Base-by-base conservation (phyloP, 2,888 invertebrate species). In the Gymnoscelis rufifasciata region DNA sequence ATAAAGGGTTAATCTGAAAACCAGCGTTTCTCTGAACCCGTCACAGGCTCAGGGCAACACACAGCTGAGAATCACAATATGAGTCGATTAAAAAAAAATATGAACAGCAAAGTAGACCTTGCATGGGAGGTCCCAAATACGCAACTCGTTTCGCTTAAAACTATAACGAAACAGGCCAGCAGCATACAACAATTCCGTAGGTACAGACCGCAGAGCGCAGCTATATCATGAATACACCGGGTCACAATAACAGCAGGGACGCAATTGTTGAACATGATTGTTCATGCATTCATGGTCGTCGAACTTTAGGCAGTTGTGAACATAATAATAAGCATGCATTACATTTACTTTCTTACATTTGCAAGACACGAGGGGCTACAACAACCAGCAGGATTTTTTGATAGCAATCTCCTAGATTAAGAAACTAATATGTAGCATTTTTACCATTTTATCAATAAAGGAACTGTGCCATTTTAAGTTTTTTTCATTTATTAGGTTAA, bases 301-400 rank as follows among this genome's bases (percentile, higher is more conserved):
- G 47, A 15, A 48, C 48, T 23, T 24, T 47, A 24, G 47, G 47
- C 24, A 43, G 41, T 33, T 47, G 47, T 15, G 43, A 43, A 10
- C 47, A 43, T 44, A 46, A n/a, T 48, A 23, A 39, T 33, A 27
- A 38, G 37, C 29, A 36, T 48, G 23, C 10, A n/a, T n/a, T n/a
- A n/a, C n/a, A n/a, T 48, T 13, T 48, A 47, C 13, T 38, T 30
- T 24, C 36, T 47, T 35, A 28, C 36, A 31, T 42, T 36, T 29
- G 47, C 47, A 14, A 47, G 24, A 24, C 24, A 24, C 24, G 24
- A 24, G 24, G 24, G 43, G 15, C 38, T 41, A 26, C 37, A 47
- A 40, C 29, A 39, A 28, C 12, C n/a, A 10, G 13, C 33, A 12
- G 24, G 24, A 24, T 24, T 24, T 24, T 24, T 24, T 24, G 6